These are phyloP conservation scores for Odontophorus gujanensis DNA, from an alignment of 2,113 vertebrate genomes.

Conservation along the genomic window DNA sequence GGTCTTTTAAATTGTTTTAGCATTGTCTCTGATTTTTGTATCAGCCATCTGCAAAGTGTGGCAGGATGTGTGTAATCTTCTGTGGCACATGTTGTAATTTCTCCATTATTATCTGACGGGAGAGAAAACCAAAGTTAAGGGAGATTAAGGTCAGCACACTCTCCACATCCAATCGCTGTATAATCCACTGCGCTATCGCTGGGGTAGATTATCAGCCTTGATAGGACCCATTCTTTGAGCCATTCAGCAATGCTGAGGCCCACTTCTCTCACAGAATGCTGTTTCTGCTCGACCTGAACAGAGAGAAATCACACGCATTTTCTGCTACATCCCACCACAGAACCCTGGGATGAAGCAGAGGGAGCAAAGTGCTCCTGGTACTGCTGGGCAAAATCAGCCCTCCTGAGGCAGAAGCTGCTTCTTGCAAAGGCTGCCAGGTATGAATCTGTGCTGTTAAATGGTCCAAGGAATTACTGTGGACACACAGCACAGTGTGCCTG, in stretches of 20 bases:
- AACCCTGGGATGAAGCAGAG: fast-evolving
- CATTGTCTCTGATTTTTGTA: conserved; percentile 53
- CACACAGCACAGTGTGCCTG: not conserved
- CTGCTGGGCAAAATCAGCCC: not conserved
- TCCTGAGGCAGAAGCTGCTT: not conserved
- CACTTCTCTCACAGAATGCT: not conserved
- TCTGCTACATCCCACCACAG: not conserved
- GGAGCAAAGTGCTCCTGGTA: not conserved
- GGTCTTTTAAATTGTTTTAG: conserved; percentile 58
- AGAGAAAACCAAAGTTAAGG: conserved; percentile 62
- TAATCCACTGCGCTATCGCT: conserved; percentile 42
- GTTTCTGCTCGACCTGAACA: not conserved
- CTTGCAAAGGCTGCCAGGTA: not conserved
- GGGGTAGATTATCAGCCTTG: conserved; percentile 57
- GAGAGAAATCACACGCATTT: not conserved
- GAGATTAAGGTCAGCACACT: conserved; percentile 53
- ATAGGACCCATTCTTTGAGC: conserved; percentile 49
- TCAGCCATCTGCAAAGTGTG: conserved; percentile 55
- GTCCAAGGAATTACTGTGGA: not conserved
- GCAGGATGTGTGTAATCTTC: conserved; percentile 42
- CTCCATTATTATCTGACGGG: conserved; percentile 50
- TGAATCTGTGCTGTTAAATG: not conserved
- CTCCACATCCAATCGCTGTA: conserved; percentile 34
- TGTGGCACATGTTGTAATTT: conserved; percentile 41
- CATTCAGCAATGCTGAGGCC: conserved; percentile 29